A percentile compares a stretch with the other conserved stretches of the same genome.
These are phyloP conservation scores for Andrena trimmerana DNA, from an alignment of 2,888 invertebrate species.

Conservation along the genomic window DNA sequence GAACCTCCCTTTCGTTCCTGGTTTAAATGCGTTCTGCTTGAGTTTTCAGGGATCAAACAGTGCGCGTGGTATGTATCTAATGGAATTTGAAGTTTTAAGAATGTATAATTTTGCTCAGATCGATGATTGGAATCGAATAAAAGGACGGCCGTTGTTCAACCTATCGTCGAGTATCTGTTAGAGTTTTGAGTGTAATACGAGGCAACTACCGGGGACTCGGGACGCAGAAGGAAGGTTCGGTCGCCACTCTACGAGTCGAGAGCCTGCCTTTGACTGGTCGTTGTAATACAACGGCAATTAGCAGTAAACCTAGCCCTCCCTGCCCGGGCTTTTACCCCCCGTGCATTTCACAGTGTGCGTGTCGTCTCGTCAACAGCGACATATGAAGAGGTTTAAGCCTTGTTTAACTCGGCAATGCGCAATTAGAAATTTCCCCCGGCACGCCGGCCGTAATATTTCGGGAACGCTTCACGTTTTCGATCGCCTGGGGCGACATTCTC, in stretches of 20 bases:
- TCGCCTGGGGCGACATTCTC: background rate
- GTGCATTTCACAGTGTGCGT: constrained; percentile 69
- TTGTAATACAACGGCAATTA: constrained; percentile 79
- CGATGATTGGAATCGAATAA: constrained; percentile 28
- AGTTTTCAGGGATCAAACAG: no score
- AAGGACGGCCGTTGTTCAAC: constrained; percentile 26
- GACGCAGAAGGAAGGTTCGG: constrained; percentile 54
- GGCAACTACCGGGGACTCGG: constrained; percentile 57
- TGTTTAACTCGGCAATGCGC: constrained; percentile 68
- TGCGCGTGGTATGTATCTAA: no score
- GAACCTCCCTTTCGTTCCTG: no score
- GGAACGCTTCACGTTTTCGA: background rate
- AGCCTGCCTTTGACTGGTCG: constrained; percentile 74
- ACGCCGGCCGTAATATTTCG: constrained; percentile 26
- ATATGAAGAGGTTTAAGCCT: constrained; percentile 69
- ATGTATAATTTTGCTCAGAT: background rate
- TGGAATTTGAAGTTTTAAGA: no score
- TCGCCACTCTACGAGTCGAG: constrained; percentile 68
- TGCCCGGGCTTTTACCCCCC: constrained; percentile 58
- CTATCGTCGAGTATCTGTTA: constrained; percentile 51
- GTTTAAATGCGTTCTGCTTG: no score
- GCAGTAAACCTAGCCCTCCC: constrained; percentile 76
- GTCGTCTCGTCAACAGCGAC: constrained; percentile 67
- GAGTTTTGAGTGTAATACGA: constrained; percentile 70
- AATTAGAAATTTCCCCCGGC: constrained; percentile 64